These are phyloP conservation scores for Nephrotoma flavescens DNA, from an alignment of 2,888 invertebrate genomes.

Conservation along the genomic window DNA sequence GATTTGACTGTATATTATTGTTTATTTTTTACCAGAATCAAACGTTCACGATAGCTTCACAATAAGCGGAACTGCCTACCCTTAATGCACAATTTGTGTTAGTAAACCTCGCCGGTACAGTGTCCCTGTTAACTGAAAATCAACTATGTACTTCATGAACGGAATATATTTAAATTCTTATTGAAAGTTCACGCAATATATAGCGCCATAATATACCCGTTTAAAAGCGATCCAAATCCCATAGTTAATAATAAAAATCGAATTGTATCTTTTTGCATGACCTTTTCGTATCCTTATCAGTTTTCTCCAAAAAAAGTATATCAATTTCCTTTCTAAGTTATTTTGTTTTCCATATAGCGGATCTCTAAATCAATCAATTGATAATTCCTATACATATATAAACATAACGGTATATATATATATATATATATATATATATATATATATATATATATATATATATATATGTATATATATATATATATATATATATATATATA, in stretches of 20 bases:
- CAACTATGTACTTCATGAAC: too few species aligned
- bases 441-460: not conserved
- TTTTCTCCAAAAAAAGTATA: not conserved
- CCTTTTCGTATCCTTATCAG: not conserved
- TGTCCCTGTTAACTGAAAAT: too few species aligned
- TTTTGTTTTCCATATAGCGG: not conserved
- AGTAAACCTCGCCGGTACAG: too few species aligned
- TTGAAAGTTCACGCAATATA: not conserved
- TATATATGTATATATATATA: not conserved
- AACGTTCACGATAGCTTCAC: too few species aligned
- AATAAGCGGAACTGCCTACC: too few species aligned
- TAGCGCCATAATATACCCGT: not conserved
- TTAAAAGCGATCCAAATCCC: not conserved
- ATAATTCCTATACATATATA: not conserved
- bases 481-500: not conserved
- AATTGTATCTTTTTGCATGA: not conserved
- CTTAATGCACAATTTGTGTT: too few species aligned
- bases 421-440: not conserved
- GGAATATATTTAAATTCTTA: not conserved
- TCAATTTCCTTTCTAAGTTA: not conserved
- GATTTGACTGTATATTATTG: too few species aligned
- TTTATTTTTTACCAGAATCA: too few species aligned
- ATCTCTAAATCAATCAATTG: not conserved
- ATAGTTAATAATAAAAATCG: not conserved
- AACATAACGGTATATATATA: not conserved